Evolutionary conservation across 2,113 vertebrate genomes (phyloP), one percentile per base, ranked within the genome.

Genomic region (Muntiacus reevesi): DNA sequence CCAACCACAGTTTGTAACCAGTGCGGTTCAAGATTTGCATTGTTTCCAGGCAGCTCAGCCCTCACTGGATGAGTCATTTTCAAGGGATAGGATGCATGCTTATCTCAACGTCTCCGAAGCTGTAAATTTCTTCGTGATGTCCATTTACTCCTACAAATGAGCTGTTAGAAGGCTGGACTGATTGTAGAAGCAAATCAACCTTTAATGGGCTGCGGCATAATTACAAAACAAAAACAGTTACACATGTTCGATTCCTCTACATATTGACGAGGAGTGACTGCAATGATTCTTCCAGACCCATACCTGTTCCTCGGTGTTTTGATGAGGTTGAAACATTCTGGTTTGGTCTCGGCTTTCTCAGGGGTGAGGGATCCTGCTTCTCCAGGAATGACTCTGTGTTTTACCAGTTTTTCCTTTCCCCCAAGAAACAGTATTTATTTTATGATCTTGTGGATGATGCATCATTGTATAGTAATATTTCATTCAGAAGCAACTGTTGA

Each of bases 141-240:
- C 47, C 82, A 59, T 52, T 78, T 76, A 64, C 74, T 91, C 81
- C 86, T 91, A 93, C 50, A 30, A 83, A 93, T 25, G 81, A 93
- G 43, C 55, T 83, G 36, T 94, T 89, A 59, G 94, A 40, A 90
- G 82, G 21, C 14, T 67, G 76, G 43, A 86, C 50, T 55, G 55
- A 89, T 92, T 40, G 19, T 54, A 78, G 40, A 85, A 43, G 43
- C 59, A 76, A 95, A 85, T 76, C 47, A 94, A 82, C 21, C 55
- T 85, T 55, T 88, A 90, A 97, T 50, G 79, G 55, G 9, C 91
- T 1, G 0, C 67, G 1, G 45, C 19, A 2, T 95, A 91, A 97
- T 97, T 91, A 98, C 43, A 97, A 94, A 95, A 84, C 71, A 55
- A 76, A 95, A 95, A 36, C 79, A 84, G 64, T 89, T 71, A 25